Conservation (phyloP, 1,140 invertebrate genomes). For the Tigriopus japonicus region DNA sequence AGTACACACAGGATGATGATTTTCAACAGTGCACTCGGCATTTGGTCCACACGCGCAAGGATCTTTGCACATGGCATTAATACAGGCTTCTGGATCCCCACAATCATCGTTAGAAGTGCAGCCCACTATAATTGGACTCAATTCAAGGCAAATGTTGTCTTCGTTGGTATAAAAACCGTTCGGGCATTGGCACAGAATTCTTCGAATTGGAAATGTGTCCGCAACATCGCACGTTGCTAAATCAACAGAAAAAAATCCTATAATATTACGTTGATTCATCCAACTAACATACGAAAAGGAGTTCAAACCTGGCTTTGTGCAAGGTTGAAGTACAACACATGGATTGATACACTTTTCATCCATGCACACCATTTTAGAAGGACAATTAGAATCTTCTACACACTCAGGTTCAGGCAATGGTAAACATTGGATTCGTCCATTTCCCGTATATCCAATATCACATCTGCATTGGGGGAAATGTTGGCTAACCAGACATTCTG, state of each 20-base stretch:
- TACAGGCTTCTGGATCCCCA: constrained; percentile 22
- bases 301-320: constrained; percentile 37
- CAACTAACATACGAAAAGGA: no score
- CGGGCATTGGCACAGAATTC: constrained; percentile 70
- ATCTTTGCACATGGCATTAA: constrained; percentile 22
- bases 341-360: constrained; percentile 61
- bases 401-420: constrained; percentile 52
- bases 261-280: no score
- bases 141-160: constrained; percentile 45
- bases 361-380: constrained; percentile 53
- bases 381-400: constrained; percentile 56
- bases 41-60: constrained; percentile 24
- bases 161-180: constrained; percentile 41
- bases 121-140: constrained; percentile 17
- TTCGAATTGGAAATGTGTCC: constrained; percentile 54
- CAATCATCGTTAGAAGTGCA: constrained; percentile 20
- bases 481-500: constrained; percentile 57
- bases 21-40: constrained; percentile 21
- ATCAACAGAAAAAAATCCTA: no score
- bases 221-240: constrained; percentile 52
- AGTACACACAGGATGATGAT: constrained; percentile 22
- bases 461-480: constrained; percentile 66
- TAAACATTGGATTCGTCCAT: constrained; percentile 57
- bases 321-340: constrained; percentile 53
- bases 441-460: constrained; percentile 42